Evolutionary conservation across 2,888 invertebrate species (phyloP).

Genomic region (Proisotoma minuta): DNA sequence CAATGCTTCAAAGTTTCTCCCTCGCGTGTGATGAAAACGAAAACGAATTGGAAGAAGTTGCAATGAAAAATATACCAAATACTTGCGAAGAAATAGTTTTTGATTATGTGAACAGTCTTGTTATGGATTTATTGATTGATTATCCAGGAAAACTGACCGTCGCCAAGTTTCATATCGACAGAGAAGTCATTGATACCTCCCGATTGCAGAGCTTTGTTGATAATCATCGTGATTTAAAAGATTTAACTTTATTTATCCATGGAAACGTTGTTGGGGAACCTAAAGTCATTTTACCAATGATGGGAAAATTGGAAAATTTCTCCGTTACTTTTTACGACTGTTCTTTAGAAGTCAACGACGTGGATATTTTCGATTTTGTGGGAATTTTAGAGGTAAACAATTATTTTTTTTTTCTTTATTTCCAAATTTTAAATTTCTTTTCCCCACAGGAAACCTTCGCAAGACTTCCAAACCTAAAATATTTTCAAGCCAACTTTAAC

Average conservation of each 20-base stretch:
- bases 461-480: too few relatives aligned
- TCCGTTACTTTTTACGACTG: neutral
- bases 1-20: neutral
- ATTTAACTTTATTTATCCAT: too few relatives aligned
- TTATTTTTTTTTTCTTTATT: too few relatives aligned
- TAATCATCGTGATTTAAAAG: neutral
- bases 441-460: too few relatives aligned
- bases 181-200: neutral
- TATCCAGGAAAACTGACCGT: neutral
- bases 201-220: neutral
- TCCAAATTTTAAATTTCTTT: too few relatives aligned
- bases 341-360: neutral
- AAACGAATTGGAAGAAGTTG: neutral
- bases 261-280: too few relatives aligned
- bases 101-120: neutral
- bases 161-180: neutral
- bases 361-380: neutral
- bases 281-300: neutral
- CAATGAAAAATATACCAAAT: neutral
- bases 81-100: neutral
- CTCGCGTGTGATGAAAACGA: neutral
- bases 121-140: neutral
- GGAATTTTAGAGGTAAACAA: neutral
- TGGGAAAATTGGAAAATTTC: neutral
- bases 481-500: too few relatives aligned